These are phyloP conservation scores for Lacerta bilineata DNA, from an alignment of 2,797 vertebrate genomes.

Conservation along the genomic window DNA sequence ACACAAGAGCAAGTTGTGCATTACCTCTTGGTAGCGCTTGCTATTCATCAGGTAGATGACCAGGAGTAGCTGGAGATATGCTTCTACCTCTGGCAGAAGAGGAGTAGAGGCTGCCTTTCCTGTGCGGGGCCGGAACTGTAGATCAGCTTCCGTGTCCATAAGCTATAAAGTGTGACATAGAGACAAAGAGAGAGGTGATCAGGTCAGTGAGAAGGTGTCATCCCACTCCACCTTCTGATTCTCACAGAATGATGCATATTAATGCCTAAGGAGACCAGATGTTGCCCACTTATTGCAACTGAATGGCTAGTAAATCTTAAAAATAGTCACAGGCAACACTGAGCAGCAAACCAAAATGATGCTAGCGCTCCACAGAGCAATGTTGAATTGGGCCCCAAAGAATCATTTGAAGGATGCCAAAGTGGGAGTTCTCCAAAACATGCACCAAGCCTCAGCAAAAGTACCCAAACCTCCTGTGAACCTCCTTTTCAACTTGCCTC, in stretches of 20 bases:
- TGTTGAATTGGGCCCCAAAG: neutral
- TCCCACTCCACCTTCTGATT: neutral
- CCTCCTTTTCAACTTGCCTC: constrained; percentile 80
- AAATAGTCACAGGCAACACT: neutral
- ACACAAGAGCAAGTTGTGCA: rapidly evolving
- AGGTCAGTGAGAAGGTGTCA: neutral
- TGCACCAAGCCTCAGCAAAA: neutral
- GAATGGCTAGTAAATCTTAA: neutral
- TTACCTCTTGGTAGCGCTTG: constrained; percentile 91
- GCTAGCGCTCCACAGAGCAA: neutral
- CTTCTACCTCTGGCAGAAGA: constrained; percentile 93
- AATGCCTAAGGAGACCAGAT: neutral
- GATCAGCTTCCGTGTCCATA: constrained; percentile 93
- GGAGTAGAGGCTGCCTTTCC: constrained; percentile 91
- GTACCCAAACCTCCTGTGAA: neutral
- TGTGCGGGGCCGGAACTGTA: constrained; percentile 91
- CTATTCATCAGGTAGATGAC: constrained; percentile 95
- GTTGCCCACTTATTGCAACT: neutral
- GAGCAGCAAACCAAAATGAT: neutral
- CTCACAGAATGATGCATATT: neutral
- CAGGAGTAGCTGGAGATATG: constrained; percentile 93
- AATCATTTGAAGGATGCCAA: neutral
- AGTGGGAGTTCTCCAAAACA: neutral
- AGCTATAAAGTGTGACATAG: constrained; percentile 78
- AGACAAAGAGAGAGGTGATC: neutral